Conservation (phyloP, 2,113 vertebrate genomes). For the Pterocles burchelli region DNA sequence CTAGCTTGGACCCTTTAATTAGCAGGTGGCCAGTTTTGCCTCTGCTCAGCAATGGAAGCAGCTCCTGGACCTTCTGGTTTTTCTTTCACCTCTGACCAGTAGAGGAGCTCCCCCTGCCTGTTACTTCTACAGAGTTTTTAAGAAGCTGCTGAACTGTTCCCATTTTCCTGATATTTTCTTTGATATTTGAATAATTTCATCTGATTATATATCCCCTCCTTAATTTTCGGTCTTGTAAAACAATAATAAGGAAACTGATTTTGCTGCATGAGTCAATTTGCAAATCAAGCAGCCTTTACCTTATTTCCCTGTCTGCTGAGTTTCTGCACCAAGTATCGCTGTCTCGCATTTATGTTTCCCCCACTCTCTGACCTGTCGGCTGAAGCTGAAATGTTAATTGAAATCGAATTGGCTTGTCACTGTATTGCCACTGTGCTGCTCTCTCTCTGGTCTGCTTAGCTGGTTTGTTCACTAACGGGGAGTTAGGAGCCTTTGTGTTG, state of each 20-base stretch:
- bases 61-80: background rate
- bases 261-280: constrained; percentile 18
- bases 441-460: background rate
- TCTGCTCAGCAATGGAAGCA: background rate
- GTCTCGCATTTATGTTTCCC: background rate
- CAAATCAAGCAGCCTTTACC: constrained; percentile 32
- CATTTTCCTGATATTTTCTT: constrained; percentile 1
- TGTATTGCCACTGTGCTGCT: constrained; percentile 1
- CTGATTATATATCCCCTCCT: background rate
- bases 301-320: constrained; percentile 35
- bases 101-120: constrained; percentile 51
- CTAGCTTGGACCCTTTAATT: background rate
- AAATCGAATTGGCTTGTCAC: constrained; percentile 51
- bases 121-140: background rate
- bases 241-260: constrained; percentile 42
- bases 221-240: constrained; percentile 47
- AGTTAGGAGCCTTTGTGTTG: background rate
- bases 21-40: background rate
- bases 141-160: background rate
- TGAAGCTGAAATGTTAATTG: constrained; percentile 65
- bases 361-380: constrained; percentile 35
- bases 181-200: constrained; percentile 23
- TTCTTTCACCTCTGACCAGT: constrained; percentile 36
- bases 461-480: background rate
- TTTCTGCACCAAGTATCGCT: background rate